Conservation (phyloP, 2,888 invertebrate species). For the Oscheius myriophilus region DNA sequence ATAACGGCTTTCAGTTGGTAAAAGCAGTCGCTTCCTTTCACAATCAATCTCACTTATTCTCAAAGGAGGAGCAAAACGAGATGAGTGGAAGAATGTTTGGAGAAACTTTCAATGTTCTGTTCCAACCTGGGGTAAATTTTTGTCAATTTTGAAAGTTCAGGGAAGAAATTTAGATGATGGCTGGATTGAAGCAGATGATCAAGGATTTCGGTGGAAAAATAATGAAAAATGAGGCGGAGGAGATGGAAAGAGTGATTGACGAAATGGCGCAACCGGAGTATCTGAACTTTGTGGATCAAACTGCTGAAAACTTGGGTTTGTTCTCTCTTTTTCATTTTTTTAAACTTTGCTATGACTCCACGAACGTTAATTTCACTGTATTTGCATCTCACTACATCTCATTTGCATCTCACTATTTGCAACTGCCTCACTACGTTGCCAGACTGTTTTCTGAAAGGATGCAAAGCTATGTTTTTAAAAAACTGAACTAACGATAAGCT, state of each 20-base stretch:
- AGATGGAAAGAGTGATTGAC: neutral
- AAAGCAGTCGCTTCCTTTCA: conserved; percentile 5
- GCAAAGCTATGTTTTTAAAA: too few relatives aligned
- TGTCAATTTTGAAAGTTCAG: neutral
- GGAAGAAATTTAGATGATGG: conserved; percentile 6
- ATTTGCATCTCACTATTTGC: too few relatives aligned
- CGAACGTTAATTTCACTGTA: too few relatives aligned
- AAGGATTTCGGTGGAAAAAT: conserved; percentile 17
- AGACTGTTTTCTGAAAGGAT: too few relatives aligned
- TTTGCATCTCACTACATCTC: too few relatives aligned
- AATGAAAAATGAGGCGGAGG: conserved; percentile 9
- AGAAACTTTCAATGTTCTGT: conserved; percentile 12
- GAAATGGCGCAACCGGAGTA: conserved; percentile 17
- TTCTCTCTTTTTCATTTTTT: neutral
- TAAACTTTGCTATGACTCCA: too few relatives aligned
- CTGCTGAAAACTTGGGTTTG: conserved; percentile 13
- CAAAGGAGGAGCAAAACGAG: conserved; percentile 7
- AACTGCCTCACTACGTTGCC: too few relatives aligned
- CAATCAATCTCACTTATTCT: neutral
- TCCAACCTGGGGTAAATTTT: conserved; percentile 7
- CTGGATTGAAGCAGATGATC: neutral
- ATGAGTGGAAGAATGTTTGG: conserved; percentile 4
- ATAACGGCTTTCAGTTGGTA: conserved; percentile 22
- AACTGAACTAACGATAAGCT: too few relatives aligned
- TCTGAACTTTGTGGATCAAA: conserved; percentile 18